These are phyloP conservation scores for Actenoides lindsayi DNA, from an alignment of 2,113 vertebrate species.

Conservation along the genomic window DNA sequence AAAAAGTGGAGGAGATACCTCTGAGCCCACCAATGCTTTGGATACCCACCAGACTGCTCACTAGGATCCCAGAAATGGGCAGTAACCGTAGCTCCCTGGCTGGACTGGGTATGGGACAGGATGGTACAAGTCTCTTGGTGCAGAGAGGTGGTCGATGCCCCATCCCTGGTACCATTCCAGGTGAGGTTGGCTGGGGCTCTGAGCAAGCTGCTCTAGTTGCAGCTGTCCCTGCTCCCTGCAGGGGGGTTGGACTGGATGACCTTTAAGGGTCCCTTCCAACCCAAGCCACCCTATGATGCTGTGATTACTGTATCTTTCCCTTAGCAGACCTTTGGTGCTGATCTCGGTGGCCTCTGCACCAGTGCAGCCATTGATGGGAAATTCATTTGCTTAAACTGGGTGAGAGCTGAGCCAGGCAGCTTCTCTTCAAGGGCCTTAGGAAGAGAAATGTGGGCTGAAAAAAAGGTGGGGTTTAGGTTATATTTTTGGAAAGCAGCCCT, in stretches of 20 bases:
- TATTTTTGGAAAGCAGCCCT: not conserved
- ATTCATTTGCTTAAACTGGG: not conserved
- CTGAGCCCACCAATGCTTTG: too few relatives aligned
- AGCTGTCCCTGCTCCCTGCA: too few relatives aligned
- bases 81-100: not conserved
- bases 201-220: not conserved
- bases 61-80: not conserved
- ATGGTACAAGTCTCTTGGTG: not conserved
- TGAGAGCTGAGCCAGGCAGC: not conserved
- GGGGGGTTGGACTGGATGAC: not conserved
- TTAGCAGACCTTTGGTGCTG: accelerated
- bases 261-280: too few relatives aligned
- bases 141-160: not conserved
- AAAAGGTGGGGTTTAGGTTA: not conserved
- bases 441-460: not conserved
- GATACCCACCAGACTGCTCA: not conserved
- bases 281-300: too few relatives aligned
- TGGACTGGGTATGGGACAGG: not conserved
- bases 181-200: not conserved
- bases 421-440: not conserved
- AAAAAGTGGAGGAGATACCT: too few relatives aligned
- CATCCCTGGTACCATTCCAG: not conserved
- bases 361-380: not conserved
- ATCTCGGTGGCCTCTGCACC: accelerated
- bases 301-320: not conserved